Base-by-base conservation (phyloP, 1,140 invertebrate species). In the Adelges cooleyi region DNA sequence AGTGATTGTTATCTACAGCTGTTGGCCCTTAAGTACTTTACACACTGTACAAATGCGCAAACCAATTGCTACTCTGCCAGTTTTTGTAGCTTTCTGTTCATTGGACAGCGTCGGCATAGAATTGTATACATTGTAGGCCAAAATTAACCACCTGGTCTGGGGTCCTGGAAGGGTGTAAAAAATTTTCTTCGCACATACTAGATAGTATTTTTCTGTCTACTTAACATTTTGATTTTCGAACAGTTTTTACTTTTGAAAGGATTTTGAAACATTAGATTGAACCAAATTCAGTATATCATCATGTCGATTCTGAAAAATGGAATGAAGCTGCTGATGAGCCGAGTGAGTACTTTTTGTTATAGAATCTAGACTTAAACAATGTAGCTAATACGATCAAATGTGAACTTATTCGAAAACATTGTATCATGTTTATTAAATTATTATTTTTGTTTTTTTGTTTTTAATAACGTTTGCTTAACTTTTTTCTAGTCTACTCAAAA, bases 301-400 rank as follows among this genome's bases (percentile, higher is more conserved):
- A 62, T 62, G 56, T 62, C 56, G 13, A 62, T 62, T 29, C 25
- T 62, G 29, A 62, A 62, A 62, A 62, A 62, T 46, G 56, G 56
- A 48, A 62, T 62, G 42, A 62, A 62, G 46, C 25, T 62, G 9
- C 17, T 62, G 4, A 62, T 62, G 42, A 62, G 33, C 18, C 38
- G 56, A 20, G 56, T 62, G 33, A 44, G 38, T 62, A 48, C 11
- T 6, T 15, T 6, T 25, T 38, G 4, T 27, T 52, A 9, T 33
- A 52, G 33, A 18, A 33, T 33, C 11, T 33, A 33, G 11, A 33
- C 5, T 33, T 6, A 33, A 33, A 33, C n/a, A n/a, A n/a, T n/a
- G n/a, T n/a, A n/a, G n/a, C n/a, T n/a, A n/a, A n/a, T n/a, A n/a
- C n/a, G n/a, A n/a, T n/a, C n/a, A n/a, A n/a, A n/a, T n/a, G n/a